These are phyloP conservation scores for Nudaria mundana DNA, from an alignment of 2,888 invertebrate genomes.

Conservation along the genomic window DNA sequence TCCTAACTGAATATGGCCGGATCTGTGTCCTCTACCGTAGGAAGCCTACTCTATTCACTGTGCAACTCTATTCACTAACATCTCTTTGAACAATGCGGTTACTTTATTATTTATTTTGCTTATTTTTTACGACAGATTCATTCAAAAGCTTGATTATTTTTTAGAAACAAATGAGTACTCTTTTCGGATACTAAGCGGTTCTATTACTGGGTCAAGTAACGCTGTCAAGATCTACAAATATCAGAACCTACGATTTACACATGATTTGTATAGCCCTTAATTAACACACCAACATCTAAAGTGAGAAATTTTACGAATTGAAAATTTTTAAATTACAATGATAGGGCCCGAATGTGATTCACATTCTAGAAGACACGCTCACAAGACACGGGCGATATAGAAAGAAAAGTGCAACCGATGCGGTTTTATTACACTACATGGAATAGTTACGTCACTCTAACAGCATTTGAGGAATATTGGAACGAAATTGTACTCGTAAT, in stretches of 20 bases:
- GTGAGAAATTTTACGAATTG: not conserved
- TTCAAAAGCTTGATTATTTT: too few species aligned
- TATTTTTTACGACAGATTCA: too few species aligned
- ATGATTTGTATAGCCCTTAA: too few species aligned
- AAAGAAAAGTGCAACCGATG: constrained; percentile 56
- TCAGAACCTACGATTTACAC: too few species aligned
- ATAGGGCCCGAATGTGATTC: constrained; percentile 41
- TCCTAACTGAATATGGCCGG: constrained; percentile 70
- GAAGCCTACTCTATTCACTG: constrained; percentile 40
- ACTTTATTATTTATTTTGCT: not conserved
- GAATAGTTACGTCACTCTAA: constrained; percentile 51
- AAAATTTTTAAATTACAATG: constrained; percentile 29
- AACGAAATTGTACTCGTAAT: constrained; percentile 43
- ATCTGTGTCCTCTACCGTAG: constrained; percentile 50
- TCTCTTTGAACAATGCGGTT: constrained; percentile 8
- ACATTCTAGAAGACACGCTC: constrained; percentile 41
- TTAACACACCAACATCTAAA: too few species aligned
- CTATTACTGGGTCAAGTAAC: too few species aligned
- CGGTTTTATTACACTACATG: constrained; percentile 51
- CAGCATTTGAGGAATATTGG: constrained; percentile 52
- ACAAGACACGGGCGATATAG: constrained; percentile 35
- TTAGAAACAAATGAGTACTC: too few species aligned
- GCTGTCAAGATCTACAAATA: too few species aligned
- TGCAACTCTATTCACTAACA: constrained; percentile 59
- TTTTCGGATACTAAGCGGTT: too few species aligned